Base-by-base conservation (phyloP, 2,888 invertebrate species). In the Tenthredo notha region DNA sequence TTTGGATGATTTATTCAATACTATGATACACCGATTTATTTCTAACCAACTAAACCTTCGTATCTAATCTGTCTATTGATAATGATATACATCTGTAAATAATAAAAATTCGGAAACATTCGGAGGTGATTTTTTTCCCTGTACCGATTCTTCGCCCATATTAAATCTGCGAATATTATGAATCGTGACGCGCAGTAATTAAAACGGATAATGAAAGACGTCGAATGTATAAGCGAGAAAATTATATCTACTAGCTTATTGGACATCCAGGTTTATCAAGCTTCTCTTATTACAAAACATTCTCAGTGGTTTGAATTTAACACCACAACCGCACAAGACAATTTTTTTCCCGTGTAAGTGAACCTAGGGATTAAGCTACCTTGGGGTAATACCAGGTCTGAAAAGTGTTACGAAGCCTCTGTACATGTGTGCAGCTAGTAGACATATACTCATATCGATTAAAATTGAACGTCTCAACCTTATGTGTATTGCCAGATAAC, bases 351-450 rank as follows among this genome's bases (percentile, higher is more conserved):
- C 4, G 21, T 67, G 5, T 18, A 6, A 67, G 33, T 67, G 15
- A 33, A 33, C 67, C 67, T 67, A 12, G 29, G 33, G 67, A 77
- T 77, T 77, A 77, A 77, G 54, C 75, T 54, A 54, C 33, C 77
- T 50, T 54, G 77, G 54, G 50, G 18, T 54, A 77, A 77, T 54
- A 77, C 77, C 54, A 33, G 33, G 25, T 33, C 29, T 33, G 10
- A 25, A 25, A 75, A 75, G 21, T n/a, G 9, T 75, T 18, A 25
- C 25, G 47, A 29, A 50, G 43, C 7, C 21, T 54, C 29, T 29
- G 25, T 33, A 18, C 18, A n/a, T 54, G 47, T 29, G 18, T 54
- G 54, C 77, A 29, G 1, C 37, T 37, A 37, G 77, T 54, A 54
- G 10, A 77, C 25, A 54, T 50, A 50, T 7, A n/a, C 54, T 18